phyloP scores from a whole-genome alignment of 30 jellyfish, hydroid and myxozoan species.

The Pelagia noctiluca region DNA sequence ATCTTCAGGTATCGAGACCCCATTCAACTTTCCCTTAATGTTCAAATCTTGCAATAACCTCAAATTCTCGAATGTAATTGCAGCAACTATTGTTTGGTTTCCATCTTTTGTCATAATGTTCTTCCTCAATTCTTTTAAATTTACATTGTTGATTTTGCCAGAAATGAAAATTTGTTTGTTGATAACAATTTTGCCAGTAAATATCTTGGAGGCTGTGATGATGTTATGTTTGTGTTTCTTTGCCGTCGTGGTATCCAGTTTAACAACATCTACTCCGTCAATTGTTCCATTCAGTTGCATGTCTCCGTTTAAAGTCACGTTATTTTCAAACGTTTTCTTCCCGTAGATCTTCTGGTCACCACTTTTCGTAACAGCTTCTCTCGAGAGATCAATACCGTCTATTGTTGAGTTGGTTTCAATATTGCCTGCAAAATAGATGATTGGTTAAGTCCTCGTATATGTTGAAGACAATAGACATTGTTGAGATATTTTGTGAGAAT shows the following conservation, averaged over 20 bases:
- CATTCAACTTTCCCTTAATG: conserved; percentile 61
- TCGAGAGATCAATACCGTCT: conserved; percentile 73
- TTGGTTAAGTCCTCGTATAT: no score
- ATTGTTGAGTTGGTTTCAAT: conserved; percentile 71
- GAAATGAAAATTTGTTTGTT: conserved; percentile 17
- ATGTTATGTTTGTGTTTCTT: conserved; percentile 17
- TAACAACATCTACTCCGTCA: conserved; percentile 76
- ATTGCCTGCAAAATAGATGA: conserved; percentile 48
- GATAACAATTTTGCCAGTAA: conserved; percentile 54
- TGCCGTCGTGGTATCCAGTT: conserved; percentile 43
- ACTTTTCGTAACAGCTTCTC: conserved; percentile 69
- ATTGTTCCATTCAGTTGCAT: conserved; percentile 74
- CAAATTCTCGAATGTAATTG: conserved; percentile 63
- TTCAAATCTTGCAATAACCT: conserved; percentile 22
- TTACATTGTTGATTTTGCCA: conserved; percentile 56
- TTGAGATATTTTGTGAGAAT: no score
- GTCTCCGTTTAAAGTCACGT: conserved; percentile 45
- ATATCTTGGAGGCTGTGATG: conserved; percentile 50
- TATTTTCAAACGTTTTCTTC: conserved; percentile 53
- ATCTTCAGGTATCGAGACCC: conserved; percentile 55
- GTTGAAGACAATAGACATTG: no score
- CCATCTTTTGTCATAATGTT: conserved; percentile 36
- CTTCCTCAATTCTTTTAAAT: conserved; percentile 26
- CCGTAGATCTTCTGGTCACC: conserved; percentile 80
- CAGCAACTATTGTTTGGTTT: conserved; percentile 60